Base-by-base conservation (phyloP, 2,888 invertebrate species). In the Drosophila leonis region DNA sequence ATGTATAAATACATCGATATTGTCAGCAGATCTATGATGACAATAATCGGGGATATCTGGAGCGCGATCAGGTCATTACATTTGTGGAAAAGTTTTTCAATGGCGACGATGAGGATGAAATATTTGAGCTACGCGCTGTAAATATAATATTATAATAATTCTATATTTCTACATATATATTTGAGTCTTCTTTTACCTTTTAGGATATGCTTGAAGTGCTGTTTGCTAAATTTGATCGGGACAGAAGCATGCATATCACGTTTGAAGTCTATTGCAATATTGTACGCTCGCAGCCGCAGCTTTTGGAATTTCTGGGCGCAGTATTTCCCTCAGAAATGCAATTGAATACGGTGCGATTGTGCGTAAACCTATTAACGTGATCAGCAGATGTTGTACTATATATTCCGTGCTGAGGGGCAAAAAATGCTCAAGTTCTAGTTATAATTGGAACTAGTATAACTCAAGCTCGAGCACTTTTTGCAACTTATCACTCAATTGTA, bases 11-110 rank as follows among this genome's bases (percentile, higher is more conserved):
- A 1, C 4, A 8, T n/a, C 4, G 13, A 33, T 51, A 37, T 6
- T 37, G 7, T 51, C 24, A 65, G 4, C 9, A 90, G 90, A 51
- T 88, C 7, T 97, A 96, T 83, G 96, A 96, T 90, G 89, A 95
- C 20, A 93, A 95, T 74, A 94, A 95, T 1, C 95, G 95, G 79
- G 95, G 95, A 0, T 92, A 94, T 68, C 93, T 97, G 44, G 94
- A 95, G 18, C 93, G 96, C 46, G 96, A 96, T 80, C 94, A 95
- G 4, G 95, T 96, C 94, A 95, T 95, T 2, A 72, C 63, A 42
- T 84, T 80, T 54, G 67, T 83, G 35, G 56, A 77, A 9, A 61
- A 80, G 94, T 62, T 93, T 94, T 24, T 95, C 94, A 78, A 20
- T 0, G 72, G 66, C 29, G 94, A 94, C 2, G 94, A 95, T 51